phyloP scores from a whole-genome alignment of 2,797 vertebrate species.

The Molossus molossus region DNA sequence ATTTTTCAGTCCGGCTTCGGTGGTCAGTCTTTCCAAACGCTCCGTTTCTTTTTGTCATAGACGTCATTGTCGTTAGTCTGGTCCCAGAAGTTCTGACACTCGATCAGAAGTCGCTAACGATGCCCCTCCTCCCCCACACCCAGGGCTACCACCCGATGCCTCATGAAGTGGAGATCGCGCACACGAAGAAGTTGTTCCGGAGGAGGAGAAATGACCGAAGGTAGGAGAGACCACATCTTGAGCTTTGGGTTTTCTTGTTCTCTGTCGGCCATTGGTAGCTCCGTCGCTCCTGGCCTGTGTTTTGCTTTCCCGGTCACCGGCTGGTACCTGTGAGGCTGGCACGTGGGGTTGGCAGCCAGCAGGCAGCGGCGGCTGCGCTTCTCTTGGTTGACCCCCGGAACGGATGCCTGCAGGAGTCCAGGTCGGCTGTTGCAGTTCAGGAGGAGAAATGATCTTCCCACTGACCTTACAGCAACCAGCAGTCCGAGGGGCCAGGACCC shows the following conservation, averaged over 20 bases:
- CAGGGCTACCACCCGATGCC: conserved; percentile 96
- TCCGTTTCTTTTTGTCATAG: not conserved
- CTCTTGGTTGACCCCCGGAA: not conserved
- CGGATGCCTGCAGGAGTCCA: not conserved
- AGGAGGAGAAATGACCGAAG: conserved; percentile 96
- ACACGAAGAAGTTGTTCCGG: conserved; percentile 98
- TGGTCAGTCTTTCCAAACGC: not conserved
- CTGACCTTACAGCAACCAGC: not conserved
- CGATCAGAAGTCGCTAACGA: not conserved
- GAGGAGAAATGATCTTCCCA: not conserved
- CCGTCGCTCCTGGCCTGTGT: fast-evolving
- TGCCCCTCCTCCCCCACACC: not conserved
- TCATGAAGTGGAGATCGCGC: conserved; percentile 97
- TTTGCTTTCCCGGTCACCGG: not conserved
- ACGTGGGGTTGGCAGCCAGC: not conserved
- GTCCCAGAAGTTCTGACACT: not conserved
- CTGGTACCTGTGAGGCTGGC: fast-evolving
- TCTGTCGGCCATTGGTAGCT: fast-evolving
- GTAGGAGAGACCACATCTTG: conserved; percentile 87
- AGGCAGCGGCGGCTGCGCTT: fast-evolving
- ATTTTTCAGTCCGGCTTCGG: not conserved
- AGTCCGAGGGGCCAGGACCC: too few species aligned
- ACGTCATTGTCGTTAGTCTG: too few species aligned
- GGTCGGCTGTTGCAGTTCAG: not conserved
- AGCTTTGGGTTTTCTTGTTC: not conserved